A percentile compares a stretch with the other conserved stretches of the same genome.
phyloP scores from a whole-genome alignment of 2,113 vertebrate genomes.

The Lamprotornis superbus region DNA sequence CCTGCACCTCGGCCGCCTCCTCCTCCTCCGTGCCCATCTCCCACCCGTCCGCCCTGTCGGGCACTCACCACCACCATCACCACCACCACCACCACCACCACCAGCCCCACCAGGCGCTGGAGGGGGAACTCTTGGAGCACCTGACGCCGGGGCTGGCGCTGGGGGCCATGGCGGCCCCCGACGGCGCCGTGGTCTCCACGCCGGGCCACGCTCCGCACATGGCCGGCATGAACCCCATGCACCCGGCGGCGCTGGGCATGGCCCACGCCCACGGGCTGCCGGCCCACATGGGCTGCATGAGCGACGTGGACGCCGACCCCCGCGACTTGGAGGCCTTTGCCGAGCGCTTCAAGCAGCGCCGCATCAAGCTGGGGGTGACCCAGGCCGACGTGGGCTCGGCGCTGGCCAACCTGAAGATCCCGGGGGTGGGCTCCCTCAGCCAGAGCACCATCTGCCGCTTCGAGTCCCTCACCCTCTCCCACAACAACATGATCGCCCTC shows the following conservation, averaged over 20 bases:
- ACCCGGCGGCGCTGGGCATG: slow-evolving; percentile 97
- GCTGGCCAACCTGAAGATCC: slow-evolving; percentile 97
- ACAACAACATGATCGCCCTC: slow-evolving; percentile 99
- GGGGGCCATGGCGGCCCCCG: slow-evolving; percentile 91
- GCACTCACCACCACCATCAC: slow-evolving; percentile 87
- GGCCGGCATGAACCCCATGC: slow-evolving; percentile 98
- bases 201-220: slow-evolving; percentile 92
- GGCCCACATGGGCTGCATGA: slow-evolving; percentile 95
- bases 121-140: slow-evolving; percentile 97
- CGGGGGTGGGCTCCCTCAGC: slow-evolving; percentile 96
- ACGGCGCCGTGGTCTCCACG: slow-evolving; percentile 94
- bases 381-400: slow-evolving; percentile 97
- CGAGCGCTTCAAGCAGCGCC: slow-evolving; percentile 96
- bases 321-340: slow-evolving; percentile 98
- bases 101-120: slow-evolving; percentile 94
- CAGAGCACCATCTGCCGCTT: slow-evolving; percentile 99
- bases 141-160: slow-evolving; percentile 93
- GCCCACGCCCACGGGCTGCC: slow-evolving; percentile 94
- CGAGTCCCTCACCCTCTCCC: slow-evolving; percentile 95
- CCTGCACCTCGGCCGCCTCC: slow-evolving; percentile 93
- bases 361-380: slow-evolving; percentile 98
- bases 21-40: slow-evolving; percentile 95
- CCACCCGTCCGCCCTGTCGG: slow-evolving; percentile 88
- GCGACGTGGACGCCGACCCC: slow-evolving; percentile 96
- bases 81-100: slow-evolving; percentile 95